Evolutionary conservation across 1,140 invertebrate species (phyloP), one percentile per base, ranked within the genome.

Genomic region (Anastrepha obliqua): DNA sequence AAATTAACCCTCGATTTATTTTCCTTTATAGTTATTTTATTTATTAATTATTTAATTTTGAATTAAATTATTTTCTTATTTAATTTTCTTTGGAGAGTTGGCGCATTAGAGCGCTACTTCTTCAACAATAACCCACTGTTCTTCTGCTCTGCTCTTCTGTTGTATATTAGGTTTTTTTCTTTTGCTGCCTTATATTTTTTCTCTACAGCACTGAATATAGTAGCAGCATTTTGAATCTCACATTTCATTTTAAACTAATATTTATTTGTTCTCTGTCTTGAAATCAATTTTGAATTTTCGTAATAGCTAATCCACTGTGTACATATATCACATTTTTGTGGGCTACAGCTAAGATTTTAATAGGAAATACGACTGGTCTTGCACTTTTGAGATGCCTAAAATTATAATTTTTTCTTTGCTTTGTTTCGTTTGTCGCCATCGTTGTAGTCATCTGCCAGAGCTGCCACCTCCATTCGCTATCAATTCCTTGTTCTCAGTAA

Each of bases 391-490:
- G 9, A 47, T 13, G 51, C 47, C 44, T 55, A 81, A 78, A 59
- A 87, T 81, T 86, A 87, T 55, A 8, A 6, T 55, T 55, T 55
- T 55, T 55, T 70, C 11, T 58, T 55, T 55, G 51, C 51, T 55
- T 29, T 20, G 59, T 15, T 39, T 51, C 44, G 17, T 87, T 81
- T 42, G 15, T 86, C 85, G 58, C 51, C 85, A 62, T 86, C 55
- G 74, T 81, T 81, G 74, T 81, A 59, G 85, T 86, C 87, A 81
- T 87, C 74, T 88, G 88, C 85, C 88, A 89, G 88, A 89, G 87
- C 88, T 89, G 88, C 88, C 88, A 88, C 88, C 88, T 89, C 85
- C 87, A 44, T 58, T 88, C 59, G 42, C 62, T 74, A 78, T 64
- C 59, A 62, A 65, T 74, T 29, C 70, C 44, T 55, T 15, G 58